Percentiles rank a stretch among this genome's conserved stretches.
Evolutionary conservation across 37 sponge, comb jelly and placozoan genomes (phyloP).

Genomic region (Aplysina aerophoba): DNA sequence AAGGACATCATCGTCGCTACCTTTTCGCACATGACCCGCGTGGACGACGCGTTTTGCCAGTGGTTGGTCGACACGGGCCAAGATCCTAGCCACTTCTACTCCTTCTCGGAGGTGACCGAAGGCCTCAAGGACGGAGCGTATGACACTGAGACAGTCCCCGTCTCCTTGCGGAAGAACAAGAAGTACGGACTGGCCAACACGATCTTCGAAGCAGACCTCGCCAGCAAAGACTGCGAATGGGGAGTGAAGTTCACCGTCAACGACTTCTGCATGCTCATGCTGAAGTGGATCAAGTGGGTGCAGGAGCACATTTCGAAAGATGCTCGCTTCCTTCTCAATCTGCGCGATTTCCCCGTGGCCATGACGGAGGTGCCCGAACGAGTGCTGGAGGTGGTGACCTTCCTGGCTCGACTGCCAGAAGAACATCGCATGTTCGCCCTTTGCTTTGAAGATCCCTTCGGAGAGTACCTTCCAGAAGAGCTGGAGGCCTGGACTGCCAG

Average conservation of each 20-base stretch:
- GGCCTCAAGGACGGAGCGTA: constrained; percentile 43
- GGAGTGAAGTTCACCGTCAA: constrained; percentile 57
- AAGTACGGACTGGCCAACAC: constrained; percentile 64
- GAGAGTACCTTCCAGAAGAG: constrained; percentile 80
- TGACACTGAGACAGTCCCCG: constrained; percentile 67
- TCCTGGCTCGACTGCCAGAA: constrained; percentile 60
- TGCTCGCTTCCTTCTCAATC: constrained; percentile 69
- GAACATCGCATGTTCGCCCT: constrained; percentile 57
- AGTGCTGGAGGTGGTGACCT: constrained; percentile 58
- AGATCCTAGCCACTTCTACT: constrained; percentile 53
- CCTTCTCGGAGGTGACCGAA: constrained; percentile 80
- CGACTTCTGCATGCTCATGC: constrained; percentile 60
- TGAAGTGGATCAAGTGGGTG: constrained; percentile 68
- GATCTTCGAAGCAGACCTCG: constrained; percentile 79
- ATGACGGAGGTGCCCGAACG: constrained; percentile 67
- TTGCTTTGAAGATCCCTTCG: constrained; percentile 78
- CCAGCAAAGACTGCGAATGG: constrained; percentile 45
- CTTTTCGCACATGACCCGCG: constrained; percentile 71
- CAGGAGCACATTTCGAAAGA: constrained; percentile 32
- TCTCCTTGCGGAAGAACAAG: constrained; percentile 66
- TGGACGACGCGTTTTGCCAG: constrained; percentile 82
- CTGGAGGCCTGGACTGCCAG: constrained; percentile 79
- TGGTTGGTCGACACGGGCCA: constrained; percentile 49
- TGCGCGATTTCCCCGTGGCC: constrained; percentile 77
- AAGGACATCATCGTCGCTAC: constrained; percentile 80